phyloP scores from a whole-genome alignment of 1,140 invertebrate species.

The Maniola jurtina region DNA sequence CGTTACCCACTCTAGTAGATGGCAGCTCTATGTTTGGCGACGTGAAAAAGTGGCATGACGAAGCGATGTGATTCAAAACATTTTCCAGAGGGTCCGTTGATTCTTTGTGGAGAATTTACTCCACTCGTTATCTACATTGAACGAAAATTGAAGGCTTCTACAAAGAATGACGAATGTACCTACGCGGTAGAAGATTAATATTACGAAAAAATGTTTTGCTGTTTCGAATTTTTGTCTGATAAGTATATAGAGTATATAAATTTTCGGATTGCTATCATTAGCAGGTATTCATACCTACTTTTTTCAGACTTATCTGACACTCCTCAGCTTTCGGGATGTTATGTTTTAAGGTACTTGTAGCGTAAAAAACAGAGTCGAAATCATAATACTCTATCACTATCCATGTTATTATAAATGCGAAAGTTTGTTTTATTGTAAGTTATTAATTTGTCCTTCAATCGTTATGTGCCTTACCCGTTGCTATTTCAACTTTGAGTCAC shows the following conservation, averaged over 20 bases:
- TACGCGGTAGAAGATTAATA: not conserved
- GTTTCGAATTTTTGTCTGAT: no score
- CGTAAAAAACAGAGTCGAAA: not conserved
- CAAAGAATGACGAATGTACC: not conserved
- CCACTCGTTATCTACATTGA: not conserved
- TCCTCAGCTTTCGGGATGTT: no score
- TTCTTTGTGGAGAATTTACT: conserved; percentile 3
- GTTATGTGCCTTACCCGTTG: no score
- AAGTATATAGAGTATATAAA: no score
- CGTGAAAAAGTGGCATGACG: conserved; percentile 14
- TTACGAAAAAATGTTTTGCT: no score
- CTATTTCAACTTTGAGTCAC: no score
- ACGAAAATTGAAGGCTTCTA: not conserved
- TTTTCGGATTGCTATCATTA: no score
- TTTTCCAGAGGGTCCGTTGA: not conserved
- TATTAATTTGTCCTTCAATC: not conserved
- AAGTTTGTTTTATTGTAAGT: not conserved
- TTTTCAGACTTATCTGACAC: no score
- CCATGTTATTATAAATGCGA: not conserved
- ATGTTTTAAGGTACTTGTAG: no score
- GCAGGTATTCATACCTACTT: no score
- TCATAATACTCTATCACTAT: not conserved
- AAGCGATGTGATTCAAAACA: conserved; percentile 6
- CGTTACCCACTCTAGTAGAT: no score
- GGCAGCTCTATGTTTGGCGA: not conserved